A percentile compares a stretch with the other conserved stretches of the same genome.
Conservation (phyloP, 1,140 invertebrate species). For the Drosophila insularis region DNA sequence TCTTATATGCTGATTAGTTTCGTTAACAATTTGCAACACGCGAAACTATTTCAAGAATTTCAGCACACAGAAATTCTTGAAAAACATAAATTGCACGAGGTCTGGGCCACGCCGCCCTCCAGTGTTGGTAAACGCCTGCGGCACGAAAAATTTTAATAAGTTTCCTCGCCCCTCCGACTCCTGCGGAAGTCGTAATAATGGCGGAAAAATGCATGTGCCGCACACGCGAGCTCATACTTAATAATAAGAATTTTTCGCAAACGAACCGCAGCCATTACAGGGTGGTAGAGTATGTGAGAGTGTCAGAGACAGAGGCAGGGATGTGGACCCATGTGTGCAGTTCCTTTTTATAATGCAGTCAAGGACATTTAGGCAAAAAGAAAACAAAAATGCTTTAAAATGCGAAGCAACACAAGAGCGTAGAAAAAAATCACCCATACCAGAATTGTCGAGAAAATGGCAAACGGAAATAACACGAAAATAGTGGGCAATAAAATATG, state of each 20-base stretch:
- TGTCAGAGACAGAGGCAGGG: conserved; percentile 1
- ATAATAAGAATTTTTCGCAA: conserved; percentile 53
- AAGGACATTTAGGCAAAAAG: conserved; percentile 58
- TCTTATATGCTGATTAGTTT: conserved; percentile 72
- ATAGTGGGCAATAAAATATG: conserved; percentile 72
- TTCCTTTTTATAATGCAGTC: conserved; percentile 54
- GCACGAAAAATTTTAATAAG: conserved; percentile 65
- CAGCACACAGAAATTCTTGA: conserved; percentile 40
- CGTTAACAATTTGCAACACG: conserved; percentile 76
- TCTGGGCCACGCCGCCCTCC: conserved; percentile 18
- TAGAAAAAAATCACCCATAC: conserved; percentile 24
- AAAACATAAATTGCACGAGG: conserved; percentile 63
- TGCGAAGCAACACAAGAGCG: conserved; percentile 22
- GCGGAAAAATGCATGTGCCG: conserved; percentile 59
- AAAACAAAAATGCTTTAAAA: conserved; percentile 52
- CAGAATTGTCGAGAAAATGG: conserved; percentile 50
- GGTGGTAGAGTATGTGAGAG: conserved; percentile 4
- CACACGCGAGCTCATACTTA: conserved; percentile 59
- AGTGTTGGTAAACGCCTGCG: conserved; percentile 40
- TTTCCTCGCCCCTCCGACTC: conserved; percentile 28
- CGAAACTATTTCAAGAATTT: conserved; percentile 77
- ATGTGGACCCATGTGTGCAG: conserved; percentile 24
- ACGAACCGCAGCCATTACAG: conserved; percentile 40
- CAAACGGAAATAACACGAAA: conserved; percentile 73
- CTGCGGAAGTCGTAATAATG: conserved; percentile 50